phyloP scores from a whole-genome alignment of 2,888 invertebrate genomes.

The Sclerodermus sp. region DNA sequence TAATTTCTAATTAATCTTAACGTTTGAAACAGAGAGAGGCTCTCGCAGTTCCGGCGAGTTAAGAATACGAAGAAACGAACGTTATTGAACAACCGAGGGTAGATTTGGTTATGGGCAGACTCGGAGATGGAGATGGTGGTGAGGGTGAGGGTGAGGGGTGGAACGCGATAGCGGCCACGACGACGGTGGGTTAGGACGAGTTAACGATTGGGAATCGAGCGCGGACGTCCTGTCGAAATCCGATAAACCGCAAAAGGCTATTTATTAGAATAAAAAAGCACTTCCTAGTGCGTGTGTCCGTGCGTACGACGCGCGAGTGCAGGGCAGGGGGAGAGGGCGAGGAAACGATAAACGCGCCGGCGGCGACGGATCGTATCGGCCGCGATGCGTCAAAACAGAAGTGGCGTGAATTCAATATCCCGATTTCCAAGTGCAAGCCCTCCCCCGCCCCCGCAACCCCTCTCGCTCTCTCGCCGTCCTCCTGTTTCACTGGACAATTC shows the following conservation, averaged over 20 bases:
- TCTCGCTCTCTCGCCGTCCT: not conserved
- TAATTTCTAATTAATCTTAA: too few relatives aligned
- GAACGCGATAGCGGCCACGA: too few relatives aligned
- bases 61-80: too few relatives aligned
- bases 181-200: not conserved
- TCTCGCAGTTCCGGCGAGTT: too few relatives aligned
- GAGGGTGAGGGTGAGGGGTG: conserved; percentile 6
- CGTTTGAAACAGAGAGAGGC: too few relatives aligned
- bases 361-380: conserved; percentile 42
- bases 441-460: conserved; percentile 7
- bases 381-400: conserved; percentile 52
- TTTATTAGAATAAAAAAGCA: conserved; percentile 53
- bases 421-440: conserved; percentile 26
- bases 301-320: conserved; percentile 11
- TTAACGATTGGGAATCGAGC: conserved; percentile 27
- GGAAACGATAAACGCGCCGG: conserved; percentile 21
- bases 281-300: conserved; percentile 39
- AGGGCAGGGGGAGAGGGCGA: too few relatives aligned
- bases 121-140: conserved; percentile 34
- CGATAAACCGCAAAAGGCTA: conserved; percentile 54
- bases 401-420: conserved; percentile 57
- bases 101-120: not conserved
- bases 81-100: too few relatives aligned
- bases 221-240: conserved; percentile 36
- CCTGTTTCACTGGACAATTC: not conserved